Evolutionary conservation across 2,888 invertebrate genomes (phyloP), one percentile per base, ranked within the genome.

Genomic region (Pseudococcus jackbeardsleyi): DNA sequence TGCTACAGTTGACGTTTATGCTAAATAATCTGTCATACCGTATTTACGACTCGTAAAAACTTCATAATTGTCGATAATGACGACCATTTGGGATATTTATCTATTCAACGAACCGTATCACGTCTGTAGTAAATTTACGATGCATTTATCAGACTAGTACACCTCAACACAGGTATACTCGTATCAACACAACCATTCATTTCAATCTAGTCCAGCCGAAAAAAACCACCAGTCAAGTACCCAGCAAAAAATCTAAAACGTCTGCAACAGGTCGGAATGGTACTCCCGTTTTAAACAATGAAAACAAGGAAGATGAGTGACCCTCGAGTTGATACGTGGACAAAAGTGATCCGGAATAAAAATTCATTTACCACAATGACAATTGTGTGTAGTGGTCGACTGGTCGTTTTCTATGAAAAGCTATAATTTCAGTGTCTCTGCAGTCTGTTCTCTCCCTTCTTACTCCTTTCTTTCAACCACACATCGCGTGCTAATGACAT

Each of bases 321-420:
- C 22, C 64, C 64, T 64, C 64, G 64, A 64, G 64, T 64, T 64
- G 64, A 64, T 64, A 64, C 11, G 8, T 64, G 22, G 64, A 64
- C 22, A 64, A 64, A 64, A 64, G 19, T 64, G 15, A 19, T 22
- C 8, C 9, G 6, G 12, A 26, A 72, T 26, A 77, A 77, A 77
- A 77, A 39, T 77, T 39, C 39, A 39, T 77, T 19, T 77, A 46
- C 79, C 79, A 82, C 46, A 82, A 82, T 82, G 77, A 77, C 77
- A 77, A 77, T 39, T 11, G n/a, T 82, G 9, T 12, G 11, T 64
- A 22, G 64, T 54, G 54, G 54, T 54, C 39, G 19, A 22, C 22
- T 54, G 54, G 54, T 54, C 39, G 19, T 42, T 82, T 82, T 46
- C 46, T 46, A 64, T 39, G 79, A 82, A 82, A 82, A 82, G 11